phyloP scores from a whole-genome alignment of 2,888 invertebrate species.

The Dryomyza anilis region DNA sequence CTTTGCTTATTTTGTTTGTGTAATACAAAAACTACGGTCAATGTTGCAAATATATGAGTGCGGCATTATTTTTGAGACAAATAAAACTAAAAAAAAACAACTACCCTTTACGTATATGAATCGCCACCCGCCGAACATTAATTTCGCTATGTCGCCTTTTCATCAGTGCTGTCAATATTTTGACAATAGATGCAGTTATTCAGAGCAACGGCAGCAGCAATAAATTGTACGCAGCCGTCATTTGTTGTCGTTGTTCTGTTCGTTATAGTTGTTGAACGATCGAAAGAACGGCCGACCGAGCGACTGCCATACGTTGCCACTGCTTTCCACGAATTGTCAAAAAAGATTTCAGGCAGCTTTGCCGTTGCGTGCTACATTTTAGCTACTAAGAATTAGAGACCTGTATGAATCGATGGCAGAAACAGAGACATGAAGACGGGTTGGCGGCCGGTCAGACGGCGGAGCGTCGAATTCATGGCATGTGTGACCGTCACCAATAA shows the following conservation, averaged over 20 bases:
- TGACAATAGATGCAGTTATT: constrained; percentile 13
- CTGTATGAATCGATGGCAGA: neutral
- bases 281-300: no score
- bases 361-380: neutral
- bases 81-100: no score
- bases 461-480: constrained; percentile 37
- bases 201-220: neutral
- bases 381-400: constrained; percentile 6
- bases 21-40: no score
- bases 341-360: neutral
- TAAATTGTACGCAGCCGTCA: constrained; percentile 6
- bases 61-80: no score
- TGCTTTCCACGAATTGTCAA: constrained; percentile 14
- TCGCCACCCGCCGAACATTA: no score
- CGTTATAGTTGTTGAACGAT: neutral
- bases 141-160: no score
- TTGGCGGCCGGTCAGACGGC: neutral
- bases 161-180: neutral
- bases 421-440: neutral
- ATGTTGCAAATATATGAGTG: no score
- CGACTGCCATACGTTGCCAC: neutral
- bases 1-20: no score
- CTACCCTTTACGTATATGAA: no score
- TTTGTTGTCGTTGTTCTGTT: neutral
- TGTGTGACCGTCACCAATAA: constrained; percentile 46